Percentiles rank a stretch among this genome's conserved stretches.
Conservation (phyloP, 2,113 vertebrate species). For the Aramus guarauna region DNA sequence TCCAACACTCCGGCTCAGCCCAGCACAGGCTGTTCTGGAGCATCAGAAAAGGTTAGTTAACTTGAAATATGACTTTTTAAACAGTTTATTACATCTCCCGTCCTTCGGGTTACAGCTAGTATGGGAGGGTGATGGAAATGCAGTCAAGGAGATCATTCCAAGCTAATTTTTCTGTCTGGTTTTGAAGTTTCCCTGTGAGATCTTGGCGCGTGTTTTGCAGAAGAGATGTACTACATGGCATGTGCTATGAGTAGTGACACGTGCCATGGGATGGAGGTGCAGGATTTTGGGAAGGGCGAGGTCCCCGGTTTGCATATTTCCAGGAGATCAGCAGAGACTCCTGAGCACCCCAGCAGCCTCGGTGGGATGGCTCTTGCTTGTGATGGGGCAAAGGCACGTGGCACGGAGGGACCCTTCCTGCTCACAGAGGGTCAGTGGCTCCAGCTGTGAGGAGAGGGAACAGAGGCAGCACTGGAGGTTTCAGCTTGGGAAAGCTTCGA, state of each 20-base stretch:
- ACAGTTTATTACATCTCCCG: not conserved
- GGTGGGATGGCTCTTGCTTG: not conserved
- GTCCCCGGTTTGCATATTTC: not conserved
- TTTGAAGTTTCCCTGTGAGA: not conserved
- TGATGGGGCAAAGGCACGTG: not conserved
- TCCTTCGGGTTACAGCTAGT: not conserved
- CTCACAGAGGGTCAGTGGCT: not conserved
- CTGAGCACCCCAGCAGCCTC: not conserved
- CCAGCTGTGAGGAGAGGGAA: not conserved
- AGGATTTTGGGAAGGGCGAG: not conserved
- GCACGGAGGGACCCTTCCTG: not conserved
- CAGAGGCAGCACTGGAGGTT: not conserved
- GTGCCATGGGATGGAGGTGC: fast-evolving
- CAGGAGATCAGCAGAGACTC: not conserved
- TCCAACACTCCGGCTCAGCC: not conserved
- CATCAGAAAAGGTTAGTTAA: conserved; percentile 6
- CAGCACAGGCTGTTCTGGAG: conserved; percentile 44
- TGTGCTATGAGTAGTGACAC: not conserved
- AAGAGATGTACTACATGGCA: not conserved
- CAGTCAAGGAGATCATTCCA: not conserved
- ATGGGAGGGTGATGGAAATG: not conserved
- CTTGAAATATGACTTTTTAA: conserved; percentile 25
- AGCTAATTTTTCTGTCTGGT: not conserved
- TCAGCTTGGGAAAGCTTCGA: not conserved
- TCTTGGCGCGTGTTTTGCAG: not conserved